A percentile compares a stretch with the other conserved stretches of the same genome.
phyloP scores from a whole-genome alignment of 2,888 invertebrate genomes.

The Tipula unca region DNA sequence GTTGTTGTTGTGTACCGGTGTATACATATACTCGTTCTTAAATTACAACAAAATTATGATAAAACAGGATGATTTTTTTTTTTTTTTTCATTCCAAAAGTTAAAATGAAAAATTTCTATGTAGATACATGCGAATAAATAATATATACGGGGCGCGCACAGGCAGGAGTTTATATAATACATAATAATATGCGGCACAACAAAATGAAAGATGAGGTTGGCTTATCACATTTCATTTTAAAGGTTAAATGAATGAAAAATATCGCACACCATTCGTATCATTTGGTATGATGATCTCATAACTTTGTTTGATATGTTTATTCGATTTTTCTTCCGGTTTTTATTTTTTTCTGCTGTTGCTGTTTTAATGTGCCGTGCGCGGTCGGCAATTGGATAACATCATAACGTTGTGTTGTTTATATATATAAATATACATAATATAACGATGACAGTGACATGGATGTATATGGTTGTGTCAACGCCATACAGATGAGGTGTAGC shows the following conservation, averaged over 20 bases:
- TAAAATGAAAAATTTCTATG: background rate
- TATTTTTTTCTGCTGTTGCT: background rate
- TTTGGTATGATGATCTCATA: background rate
- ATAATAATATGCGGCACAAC: background rate
- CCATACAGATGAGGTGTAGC: no score
- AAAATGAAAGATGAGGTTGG: slow-evolving; percentile 8
- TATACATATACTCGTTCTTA: background rate
- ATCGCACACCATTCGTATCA: background rate
- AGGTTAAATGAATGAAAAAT: background rate
- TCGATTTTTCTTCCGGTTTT: background rate
- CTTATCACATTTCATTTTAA: background rate
- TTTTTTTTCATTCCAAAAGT: background rate
- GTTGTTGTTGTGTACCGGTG: background rate
- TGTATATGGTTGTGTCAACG: background rate
- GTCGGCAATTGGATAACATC: background rate
- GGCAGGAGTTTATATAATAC: background rate
- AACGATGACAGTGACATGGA: background rate
- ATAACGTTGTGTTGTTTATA: background rate
- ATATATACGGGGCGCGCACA: background rate
- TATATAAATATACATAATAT: no score
- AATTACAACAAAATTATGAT: background rate
- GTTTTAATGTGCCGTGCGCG: background rate
- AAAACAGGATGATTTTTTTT: background rate
- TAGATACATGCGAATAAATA: background rate
- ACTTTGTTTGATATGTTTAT: background rate